A percentile compares a stretch with the other conserved stretches of the same genome.
phyloP scores from a whole-genome alignment of 2,888 invertebrate species.

The Scaptomyza caliginosa region DNA sequence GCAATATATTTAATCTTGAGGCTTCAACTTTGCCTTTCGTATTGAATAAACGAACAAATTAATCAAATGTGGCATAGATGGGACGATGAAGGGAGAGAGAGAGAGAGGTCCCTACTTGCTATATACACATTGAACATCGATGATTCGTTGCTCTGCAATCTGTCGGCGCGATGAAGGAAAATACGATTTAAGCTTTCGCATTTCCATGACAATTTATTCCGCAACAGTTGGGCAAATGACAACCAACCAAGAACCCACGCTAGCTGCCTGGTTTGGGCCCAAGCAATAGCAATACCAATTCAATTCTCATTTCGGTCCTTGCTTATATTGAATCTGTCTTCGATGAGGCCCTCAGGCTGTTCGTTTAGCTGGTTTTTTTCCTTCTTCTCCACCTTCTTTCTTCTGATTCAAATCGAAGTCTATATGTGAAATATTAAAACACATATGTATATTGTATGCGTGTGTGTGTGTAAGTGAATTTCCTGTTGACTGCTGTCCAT shows the following conservation, averaged over 20 bases:
- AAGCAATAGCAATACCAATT: constrained; percentile 18
- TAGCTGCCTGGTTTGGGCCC: constrained; percentile 15
- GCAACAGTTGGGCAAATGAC: constrained; percentile 73
- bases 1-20: no score
- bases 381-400: not conserved
- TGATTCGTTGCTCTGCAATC: not conserved
- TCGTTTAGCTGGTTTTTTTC: constrained; percentile 30
- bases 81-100: not conserved
- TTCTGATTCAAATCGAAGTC: constrained; percentile 26
- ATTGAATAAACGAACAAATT: constrained; percentile 12
- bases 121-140: not conserved
- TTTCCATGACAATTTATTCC: constrained; percentile 72
- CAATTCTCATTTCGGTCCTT: constrained; percentile 14
- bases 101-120: constrained; percentile 9
- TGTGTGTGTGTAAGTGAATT: not conserved
- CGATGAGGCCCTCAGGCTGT: constrained; percentile 36
- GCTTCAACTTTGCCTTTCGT: no score
- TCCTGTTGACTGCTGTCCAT: constrained; percentile 15
- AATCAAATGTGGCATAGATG: constrained; percentile 16
- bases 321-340: constrained; percentile 56
- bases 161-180: constrained; percentile 5
- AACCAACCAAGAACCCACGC: constrained; percentile 24
- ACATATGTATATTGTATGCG: not conserved
- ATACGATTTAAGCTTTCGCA: constrained; percentile 39
- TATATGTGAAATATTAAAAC: constrained; percentile 3